Conservation (phyloP, 2,797 vertebrate genomes). For the Gephyroberyx darwinii region DNA sequence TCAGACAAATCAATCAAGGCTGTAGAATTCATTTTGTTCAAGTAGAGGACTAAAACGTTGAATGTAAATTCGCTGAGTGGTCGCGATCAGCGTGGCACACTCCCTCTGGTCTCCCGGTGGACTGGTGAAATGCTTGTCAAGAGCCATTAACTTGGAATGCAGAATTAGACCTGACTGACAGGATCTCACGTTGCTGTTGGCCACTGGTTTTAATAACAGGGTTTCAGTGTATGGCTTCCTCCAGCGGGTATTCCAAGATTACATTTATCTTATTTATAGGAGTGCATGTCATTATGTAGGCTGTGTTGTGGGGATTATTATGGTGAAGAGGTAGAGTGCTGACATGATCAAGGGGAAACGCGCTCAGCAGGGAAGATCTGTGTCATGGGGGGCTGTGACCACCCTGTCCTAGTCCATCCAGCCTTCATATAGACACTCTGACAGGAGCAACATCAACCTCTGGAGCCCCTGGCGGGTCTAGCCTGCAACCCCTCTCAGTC, state of each 20-base stretch:
- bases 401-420: slow-evolving; percentile 31
- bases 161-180: slow-evolving; percentile 74
- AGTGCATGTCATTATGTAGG: slow-evolving; percentile 25
- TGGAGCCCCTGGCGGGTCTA: slow-evolving; percentile 32
- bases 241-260: slow-evolving; percentile 19
- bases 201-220: slow-evolving; percentile 56
- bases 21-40: slow-evolving; percentile 69
- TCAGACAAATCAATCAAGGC: slow-evolving; percentile 53
- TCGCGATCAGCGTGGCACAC: slow-evolving; percentile 63
- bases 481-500: slow-evolving; percentile 34
- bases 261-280: slow-evolving; percentile 40
- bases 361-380: slow-evolving; percentile 40
- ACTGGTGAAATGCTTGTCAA: slow-evolving; percentile 74
- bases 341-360: slow-evolving; percentile 34
- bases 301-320: slow-evolving; percentile 15
- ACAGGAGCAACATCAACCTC: slow-evolving; percentile 54
- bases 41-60: slow-evolving; percentile 68
- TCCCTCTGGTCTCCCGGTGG: slow-evolving; percentile 64
- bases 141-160: slow-evolving; percentile 74
- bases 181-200: slow-evolving; percentile 66
- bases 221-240: slow-evolving; percentile 31
- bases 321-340: slow-evolving; percentile 1
- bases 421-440: slow-evolving; percentile 42
- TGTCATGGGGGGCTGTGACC: background rate
- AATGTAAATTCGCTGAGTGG: slow-evolving; percentile 74